Base-by-base conservation (phyloP, 2,113 vertebrate genomes). In the Otus sunia region DNA sequence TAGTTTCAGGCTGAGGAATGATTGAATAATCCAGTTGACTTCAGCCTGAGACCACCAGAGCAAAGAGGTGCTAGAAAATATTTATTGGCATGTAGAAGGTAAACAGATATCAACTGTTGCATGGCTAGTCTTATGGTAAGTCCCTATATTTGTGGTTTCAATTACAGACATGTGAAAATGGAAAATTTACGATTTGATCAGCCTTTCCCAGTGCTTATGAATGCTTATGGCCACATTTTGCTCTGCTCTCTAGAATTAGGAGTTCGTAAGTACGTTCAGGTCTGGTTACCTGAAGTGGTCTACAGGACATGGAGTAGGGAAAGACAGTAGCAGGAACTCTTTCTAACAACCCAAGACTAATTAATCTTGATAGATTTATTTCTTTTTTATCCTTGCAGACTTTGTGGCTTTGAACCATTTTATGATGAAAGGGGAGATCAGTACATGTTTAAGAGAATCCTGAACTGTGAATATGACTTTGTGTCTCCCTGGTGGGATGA, bases 401-500 rank as follows among this genome's bases (percentile, higher is more conserved):
- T 99, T 52, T 99, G 99, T 96, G 99, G 99, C 78, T 99, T 99
- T 97, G 99, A 99, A 97, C 99, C 99, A 18, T 99, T 99, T 97
- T 99, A 99, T 86, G 99, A 99, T 94, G 99, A 99, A 95, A 97
- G 99, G 88, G 99, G 99, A 15, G 99, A 99, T 94, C 99, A 99
- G 85, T 99, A 99, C 94, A 99, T 99, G 98, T 99, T 98, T 97
- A 99, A 98, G 94, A 99, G 98, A 96, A 99, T 99, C 97, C 97
- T 99, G 79, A 99, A 98, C 94, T 99, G 99, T 97, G 98, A 99
- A 98, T 99, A 99, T 96, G 98, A 99, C 97, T 99, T 99, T 98
- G 98, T 99, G 97, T 99, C 99, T 95, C 99, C 99, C 94, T 99
- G 99, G 99, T 99, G 99, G 99, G 98, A 99, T 97, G 99, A 99